Conservation (phyloP, 2,888 invertebrate genomes). For the Crossocerus cetratus region DNA sequence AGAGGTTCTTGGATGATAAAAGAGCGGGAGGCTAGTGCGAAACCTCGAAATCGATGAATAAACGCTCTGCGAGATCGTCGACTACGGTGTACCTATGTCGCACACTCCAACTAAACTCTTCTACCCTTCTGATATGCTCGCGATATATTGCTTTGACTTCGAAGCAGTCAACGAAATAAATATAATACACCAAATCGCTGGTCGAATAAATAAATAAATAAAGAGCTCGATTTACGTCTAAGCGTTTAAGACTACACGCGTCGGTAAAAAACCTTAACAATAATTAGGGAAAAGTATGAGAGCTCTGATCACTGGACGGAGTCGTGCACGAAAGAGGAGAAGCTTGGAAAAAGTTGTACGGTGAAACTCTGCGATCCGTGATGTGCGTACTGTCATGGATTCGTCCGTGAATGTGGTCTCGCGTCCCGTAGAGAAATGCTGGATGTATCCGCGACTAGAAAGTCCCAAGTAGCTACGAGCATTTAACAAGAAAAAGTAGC, state of each 20-base stretch:
- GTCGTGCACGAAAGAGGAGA: slow-evolving; percentile 60
- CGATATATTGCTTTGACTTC: slow-evolving; percentile 52
- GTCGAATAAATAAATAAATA: slow-evolving; percentile 54
- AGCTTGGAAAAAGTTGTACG: slow-evolving; percentile 11
- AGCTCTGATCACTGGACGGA: slow-evolving; percentile 57
- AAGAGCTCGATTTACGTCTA: slow-evolving; percentile 44
- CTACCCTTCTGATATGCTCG: slow-evolving; percentile 56
- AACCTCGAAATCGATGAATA: neutral
- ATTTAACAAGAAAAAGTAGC: too few relatives aligned
- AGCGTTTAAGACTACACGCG: slow-evolving; percentile 52
- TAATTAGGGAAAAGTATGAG: slow-evolving; percentile 52
- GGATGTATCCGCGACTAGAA: too few relatives aligned
- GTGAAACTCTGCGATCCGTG: too few relatives aligned
- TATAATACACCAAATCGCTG: slow-evolving; percentile 32
- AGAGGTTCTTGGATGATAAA: too few relatives aligned
- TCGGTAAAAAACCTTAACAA: slow-evolving; percentile 53
- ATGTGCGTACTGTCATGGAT: too few relatives aligned
- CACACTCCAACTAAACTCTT: too few relatives aligned
- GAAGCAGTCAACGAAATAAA: slow-evolving; percentile 37
- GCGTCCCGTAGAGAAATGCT: too few relatives aligned
- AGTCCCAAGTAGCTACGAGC: too few relatives aligned
- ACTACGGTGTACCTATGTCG: neutral
- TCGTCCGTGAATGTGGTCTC: too few relatives aligned
- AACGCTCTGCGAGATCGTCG: neutral
- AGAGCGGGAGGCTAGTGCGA: too few relatives aligned